A percentile compares a stretch with the other conserved stretches of the same genome.
Conservation (phyloP, 2,888 invertebrate genomes). For the Spialia ferax region DNA sequence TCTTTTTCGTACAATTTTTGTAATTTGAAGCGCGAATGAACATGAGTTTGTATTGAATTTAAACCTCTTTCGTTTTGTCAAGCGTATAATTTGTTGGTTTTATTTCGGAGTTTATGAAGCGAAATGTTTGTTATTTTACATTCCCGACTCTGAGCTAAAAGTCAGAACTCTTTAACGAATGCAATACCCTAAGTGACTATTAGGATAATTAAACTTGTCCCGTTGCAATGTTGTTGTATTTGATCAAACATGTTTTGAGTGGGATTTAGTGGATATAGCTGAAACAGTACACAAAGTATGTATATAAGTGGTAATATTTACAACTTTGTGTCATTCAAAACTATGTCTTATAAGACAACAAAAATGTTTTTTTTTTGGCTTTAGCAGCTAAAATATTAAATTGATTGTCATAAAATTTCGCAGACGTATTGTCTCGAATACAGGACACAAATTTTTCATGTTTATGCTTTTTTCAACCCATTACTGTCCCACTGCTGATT, state of each 20-base stretch:
- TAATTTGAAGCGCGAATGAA: background rate
- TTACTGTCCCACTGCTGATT: too few species aligned
- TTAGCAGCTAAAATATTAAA: too few species aligned
- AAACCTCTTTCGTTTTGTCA: background rate
- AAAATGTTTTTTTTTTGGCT: too few species aligned
- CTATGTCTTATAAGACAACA: too few species aligned
- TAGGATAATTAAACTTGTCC: constrained; percentile 30
- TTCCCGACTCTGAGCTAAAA: constrained; percentile 7
- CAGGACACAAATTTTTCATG: too few species aligned
- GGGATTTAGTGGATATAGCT: background rate
- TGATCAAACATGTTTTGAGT: constrained; percentile 30
- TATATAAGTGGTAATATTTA: too few species aligned
- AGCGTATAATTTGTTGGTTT: constrained; percentile 4
- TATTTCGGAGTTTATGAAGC: constrained; percentile 11
- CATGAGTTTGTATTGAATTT: constrained; percentile 8
- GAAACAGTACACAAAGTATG: too few species aligned
- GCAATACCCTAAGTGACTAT: constrained; percentile 23
- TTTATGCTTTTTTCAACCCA: too few species aligned
- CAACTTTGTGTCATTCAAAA: too few species aligned
- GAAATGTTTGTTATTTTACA: constrained; percentile 9
- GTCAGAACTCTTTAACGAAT: constrained; percentile 8
- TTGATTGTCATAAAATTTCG: too few species aligned
- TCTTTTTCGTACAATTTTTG: background rate
- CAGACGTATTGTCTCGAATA: too few species aligned
- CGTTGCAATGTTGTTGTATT: constrained; percentile 21